Base-by-base conservation (phyloP, 2,113 vertebrate genomes). In the Taxidea taxus region DNA sequence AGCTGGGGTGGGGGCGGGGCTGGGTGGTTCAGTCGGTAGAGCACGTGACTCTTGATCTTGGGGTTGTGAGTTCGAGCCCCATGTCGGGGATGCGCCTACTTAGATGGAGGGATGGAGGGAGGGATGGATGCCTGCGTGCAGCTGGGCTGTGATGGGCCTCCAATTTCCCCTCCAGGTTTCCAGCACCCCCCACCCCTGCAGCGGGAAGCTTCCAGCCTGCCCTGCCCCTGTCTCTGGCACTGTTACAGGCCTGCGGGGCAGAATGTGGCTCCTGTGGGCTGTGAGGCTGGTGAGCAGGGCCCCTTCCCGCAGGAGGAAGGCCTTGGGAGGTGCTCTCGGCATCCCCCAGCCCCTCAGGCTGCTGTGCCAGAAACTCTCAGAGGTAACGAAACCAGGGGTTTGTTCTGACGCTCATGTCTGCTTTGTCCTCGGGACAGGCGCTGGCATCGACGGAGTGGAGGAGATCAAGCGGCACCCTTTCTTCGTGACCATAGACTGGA, bases 401-500 rank as follows among this genome's bases (percentile, higher is more conserved):
- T 51, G 15, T 78, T 51, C 47, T 97, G 14, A 72, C 16, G 23
- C 5, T 39, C 21, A 1, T 66, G 60, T 93, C 84, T 75, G 42
- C 81, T 56, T 42, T 85, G 18, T 60, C 97, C 10, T 97, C 13
- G 2, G 85, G 18, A 49, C 98, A 99, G 99, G 99, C 94, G 99
- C 99, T 42, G 99, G 99, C 81, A 98, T 99, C 0, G 99, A 99
- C 6, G 99, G 99, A 84, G 99, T 99, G 56, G 99, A 99, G 98
- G 99, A 99, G 98, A 99, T 99, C 95, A 99, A 99, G 95, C 99
- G 99, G 6, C 99, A 99, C 66, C 99, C 99, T 62, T 99, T 99
- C 98, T 99, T 99, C 97, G 98, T 98, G 80, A 99, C 99, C 18
- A 99, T 99, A 96, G 99, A 99, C 98, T 99, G 99, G 99, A 99